Evolutionary conservation across 2,888 invertebrate species (phyloP).

Genomic region (Hypolimnas misippus): DNA sequence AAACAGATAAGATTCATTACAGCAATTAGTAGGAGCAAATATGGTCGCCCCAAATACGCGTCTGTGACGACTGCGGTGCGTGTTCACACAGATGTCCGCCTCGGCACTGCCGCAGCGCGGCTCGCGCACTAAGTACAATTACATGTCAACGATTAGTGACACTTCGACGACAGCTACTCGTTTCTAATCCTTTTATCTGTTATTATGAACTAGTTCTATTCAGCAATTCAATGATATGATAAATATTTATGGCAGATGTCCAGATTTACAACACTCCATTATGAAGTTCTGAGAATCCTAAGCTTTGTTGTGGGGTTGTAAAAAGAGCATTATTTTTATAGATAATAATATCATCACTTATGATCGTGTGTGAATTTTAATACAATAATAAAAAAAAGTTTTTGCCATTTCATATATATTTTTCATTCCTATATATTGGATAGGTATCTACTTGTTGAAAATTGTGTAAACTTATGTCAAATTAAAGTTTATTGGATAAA

Average conservation of each 20-base stretch:
- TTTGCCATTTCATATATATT: not conserved
- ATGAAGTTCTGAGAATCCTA: slow-evolving; percentile 37
- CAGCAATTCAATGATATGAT: slow-evolving; percentile 35
- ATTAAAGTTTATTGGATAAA: no score
- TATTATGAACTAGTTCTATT: slow-evolving; percentile 16
- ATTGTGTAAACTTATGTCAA: no score
- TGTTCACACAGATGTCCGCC: slow-evolving; percentile 25
- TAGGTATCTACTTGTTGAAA: no score
- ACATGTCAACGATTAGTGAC: slow-evolving; percentile 6
- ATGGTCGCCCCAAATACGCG: slow-evolving; percentile 66
- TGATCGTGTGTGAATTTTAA: slow-evolving; percentile 1
- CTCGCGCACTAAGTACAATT: not conserved
- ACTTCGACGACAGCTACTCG: slow-evolving; percentile 1
- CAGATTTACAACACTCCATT: slow-evolving; percentile 34
- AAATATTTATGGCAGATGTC: slow-evolving; percentile 41
- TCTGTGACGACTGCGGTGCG: slow-evolving; percentile 12
- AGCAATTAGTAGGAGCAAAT: slow-evolving; percentile 77
- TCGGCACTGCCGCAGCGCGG: not conserved
- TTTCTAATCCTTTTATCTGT: slow-evolving; percentile 6
- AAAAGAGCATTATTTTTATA: slow-evolving; percentile 36
- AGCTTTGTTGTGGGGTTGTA: slow-evolving; percentile 40
- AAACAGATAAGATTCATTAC: slow-evolving; percentile 76
- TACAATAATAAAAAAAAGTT: not conserved
- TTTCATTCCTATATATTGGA: not conserved
- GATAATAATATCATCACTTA: slow-evolving; percentile 4